These are phyloP conservation scores for Plutella xylostella DNA, from an alignment of 2,888 invertebrate species.

Conservation along the genomic window DNA sequence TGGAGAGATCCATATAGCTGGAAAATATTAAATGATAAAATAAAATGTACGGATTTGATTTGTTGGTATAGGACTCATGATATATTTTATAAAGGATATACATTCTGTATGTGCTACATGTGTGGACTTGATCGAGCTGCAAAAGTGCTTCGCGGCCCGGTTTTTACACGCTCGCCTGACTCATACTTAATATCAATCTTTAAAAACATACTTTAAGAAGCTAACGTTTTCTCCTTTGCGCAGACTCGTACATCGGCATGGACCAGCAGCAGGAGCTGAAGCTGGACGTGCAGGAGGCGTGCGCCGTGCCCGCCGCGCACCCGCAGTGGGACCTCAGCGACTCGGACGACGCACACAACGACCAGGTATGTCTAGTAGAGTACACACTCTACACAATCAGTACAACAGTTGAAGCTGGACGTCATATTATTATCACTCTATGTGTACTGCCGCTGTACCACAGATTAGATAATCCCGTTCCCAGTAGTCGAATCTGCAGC, in stretches of 20 bases:
- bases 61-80: no score
- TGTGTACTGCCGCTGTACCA: no score
- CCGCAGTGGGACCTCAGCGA: constrained; percentile 99
- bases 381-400: background rate
- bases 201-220: no score
- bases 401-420: no score
- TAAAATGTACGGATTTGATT: no score
- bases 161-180: constrained; percentile 92
- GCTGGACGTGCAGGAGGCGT: constrained; percentile 97
- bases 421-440: no score
- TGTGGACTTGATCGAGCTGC: background rate
- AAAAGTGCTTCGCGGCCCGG: constrained; percentile 69
- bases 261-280: constrained; percentile 96
- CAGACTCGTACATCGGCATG: constrained; percentile 96
- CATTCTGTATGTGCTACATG: no score
- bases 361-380: background rate
- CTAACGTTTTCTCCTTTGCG: background rate
- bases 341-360: constrained; percentile 82
- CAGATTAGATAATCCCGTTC: no score
- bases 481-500: no score
- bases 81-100: no score
- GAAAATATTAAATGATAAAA: background rate
- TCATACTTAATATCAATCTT: no score
- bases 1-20: no score
- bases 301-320: constrained; percentile 89